Evolutionary conservation across 2,888 invertebrate species (phyloP), one percentile per base, ranked within the genome.

Genomic region (Tiliacea citrago): DNA sequence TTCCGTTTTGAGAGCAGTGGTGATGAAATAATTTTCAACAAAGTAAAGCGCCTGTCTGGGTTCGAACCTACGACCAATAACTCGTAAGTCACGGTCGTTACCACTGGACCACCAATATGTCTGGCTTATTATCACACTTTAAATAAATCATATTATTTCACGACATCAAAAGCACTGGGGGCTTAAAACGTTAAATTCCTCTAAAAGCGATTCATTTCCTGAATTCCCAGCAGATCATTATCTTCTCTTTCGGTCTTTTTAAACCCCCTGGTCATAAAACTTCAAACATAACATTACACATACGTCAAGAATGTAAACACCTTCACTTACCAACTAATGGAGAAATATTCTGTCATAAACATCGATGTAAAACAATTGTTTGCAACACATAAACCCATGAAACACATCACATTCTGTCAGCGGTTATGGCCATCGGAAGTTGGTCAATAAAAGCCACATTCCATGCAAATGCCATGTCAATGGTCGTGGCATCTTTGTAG

Each of bases 401-500:
- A 82, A 79, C 63, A 75, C 77, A 75, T 75, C 63, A 81, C 68
- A 68, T 73, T 65, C 65, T 78, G 72, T 73, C 73, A 74, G 75
- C 60, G n/a, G 63, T 73, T 81, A 82, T 83, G 77, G 76, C 77
- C 78, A 88, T 77, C 73, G 83, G 82, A 86, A 84, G 79, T 87
- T 83, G 83, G 83, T 85, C 85, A 88, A 87, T 74, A 79, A 77
- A 81, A 84, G 86, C 81, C 84, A 88, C 91, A 92, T 92, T 91
- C 90, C 90, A 85, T 81, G 87, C 88, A 89, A 89, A 90, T 88
- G 88, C 73, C 88, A 85, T 83, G 91, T 91, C 90, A 90, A 92
- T 89, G 87, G 84, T 70, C 81, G 82, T 86, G 83, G 88, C 88
- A 81, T 89, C 89, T 90, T 93, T 92, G 92, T 90, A 87, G 84